Evolutionary conservation across 1,140 invertebrate genomes (phyloP).

Genomic region (Hyles euphorbiae): DNA sequence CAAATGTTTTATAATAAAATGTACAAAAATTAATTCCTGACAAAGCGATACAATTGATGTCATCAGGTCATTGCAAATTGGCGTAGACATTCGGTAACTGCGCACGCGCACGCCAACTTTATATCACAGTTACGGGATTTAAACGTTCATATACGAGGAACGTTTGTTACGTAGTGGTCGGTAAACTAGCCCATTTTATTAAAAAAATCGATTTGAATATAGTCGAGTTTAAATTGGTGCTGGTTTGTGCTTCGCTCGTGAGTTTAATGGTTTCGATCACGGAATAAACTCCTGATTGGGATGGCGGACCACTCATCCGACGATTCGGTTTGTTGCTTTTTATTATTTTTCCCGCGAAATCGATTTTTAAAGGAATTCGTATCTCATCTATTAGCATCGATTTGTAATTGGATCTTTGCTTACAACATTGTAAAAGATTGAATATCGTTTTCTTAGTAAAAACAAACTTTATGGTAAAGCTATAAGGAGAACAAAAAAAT

Average conservation of each 20-base stretch:
- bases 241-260: constrained; percentile 3
- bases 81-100: constrained; percentile 18
- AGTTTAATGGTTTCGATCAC: not conserved
- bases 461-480: too few relatives aligned
- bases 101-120: constrained; percentile 29
- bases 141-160: constrained; percentile 9
- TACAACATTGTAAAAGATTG: too few relatives aligned
- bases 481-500: not conserved
- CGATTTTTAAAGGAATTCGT: too few relatives aligned
- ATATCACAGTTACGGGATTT: constrained; percentile 40
- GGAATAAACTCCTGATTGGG: too few relatives aligned
- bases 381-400: too few relatives aligned
- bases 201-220: constrained; percentile 9
- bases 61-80: constrained; percentile 28
- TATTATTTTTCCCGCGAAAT: too few relatives aligned
- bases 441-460: too few relatives aligned
- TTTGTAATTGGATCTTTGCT: too few relatives aligned
- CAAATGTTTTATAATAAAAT: too few relatives aligned
- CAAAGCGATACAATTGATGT: constrained; percentile 20
- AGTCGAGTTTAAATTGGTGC: constrained; percentile 4
- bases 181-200: not conserved
- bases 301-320: too few relatives aligned
- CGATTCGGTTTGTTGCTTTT: too few relatives aligned
- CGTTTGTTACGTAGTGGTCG: constrained; percentile 16
- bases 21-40: not conserved